Evolutionary conservation across 1,140 invertebrate genomes (phyloP).

Genomic region (Aphelenchoides besseyi): DNA sequence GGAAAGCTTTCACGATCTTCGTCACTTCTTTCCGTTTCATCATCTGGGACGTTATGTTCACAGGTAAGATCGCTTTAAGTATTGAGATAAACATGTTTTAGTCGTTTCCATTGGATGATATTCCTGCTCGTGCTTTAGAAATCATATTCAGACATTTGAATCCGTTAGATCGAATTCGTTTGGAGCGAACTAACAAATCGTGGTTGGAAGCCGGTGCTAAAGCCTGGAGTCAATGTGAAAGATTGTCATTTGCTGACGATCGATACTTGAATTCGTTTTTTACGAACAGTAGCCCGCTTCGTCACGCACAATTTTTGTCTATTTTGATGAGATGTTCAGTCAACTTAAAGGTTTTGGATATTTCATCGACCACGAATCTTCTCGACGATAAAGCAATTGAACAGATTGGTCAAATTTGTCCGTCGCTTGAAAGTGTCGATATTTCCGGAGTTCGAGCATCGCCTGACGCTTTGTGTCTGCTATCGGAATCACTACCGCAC

Average conservation of each 20-base stretch:
- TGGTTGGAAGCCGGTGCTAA: conserved; percentile 58
- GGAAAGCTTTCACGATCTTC: conserved; percentile 50
- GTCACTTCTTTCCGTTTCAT: conserved; percentile 42
- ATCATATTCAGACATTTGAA: conserved; percentile 44
- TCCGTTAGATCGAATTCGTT: conserved; percentile 52
- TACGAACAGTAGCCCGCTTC: conserved; percentile 44
- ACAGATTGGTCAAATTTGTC: conserved; percentile 53
- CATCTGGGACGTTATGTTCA: conserved; percentile 34
- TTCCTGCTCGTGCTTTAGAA: conserved; percentile 46
- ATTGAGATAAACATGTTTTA: conserved; percentile 13
- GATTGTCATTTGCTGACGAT: conserved; percentile 36
- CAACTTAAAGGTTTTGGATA: conserved; percentile 47
- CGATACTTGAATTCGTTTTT: conserved; percentile 33
- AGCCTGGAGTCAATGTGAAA: conserved; percentile 42
- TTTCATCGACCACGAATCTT: conserved; percentile 50
- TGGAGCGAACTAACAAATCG: conserved; percentile 56
- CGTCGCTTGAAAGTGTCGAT: conserved; percentile 48
- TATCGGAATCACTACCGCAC: conserved; percentile 40
- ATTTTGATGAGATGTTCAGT: conserved; percentile 50
- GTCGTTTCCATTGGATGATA: conserved; percentile 38
- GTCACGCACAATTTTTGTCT: conserved; percentile 48
- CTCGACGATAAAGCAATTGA: conserved; percentile 54
- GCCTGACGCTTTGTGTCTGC: conserved; percentile 33
- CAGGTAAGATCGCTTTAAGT: not conserved
- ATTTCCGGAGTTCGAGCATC: conserved; percentile 45